phyloP scores from a whole-genome alignment of 2,113 vertebrate species.

The Callaeas wilsoni region DNA sequence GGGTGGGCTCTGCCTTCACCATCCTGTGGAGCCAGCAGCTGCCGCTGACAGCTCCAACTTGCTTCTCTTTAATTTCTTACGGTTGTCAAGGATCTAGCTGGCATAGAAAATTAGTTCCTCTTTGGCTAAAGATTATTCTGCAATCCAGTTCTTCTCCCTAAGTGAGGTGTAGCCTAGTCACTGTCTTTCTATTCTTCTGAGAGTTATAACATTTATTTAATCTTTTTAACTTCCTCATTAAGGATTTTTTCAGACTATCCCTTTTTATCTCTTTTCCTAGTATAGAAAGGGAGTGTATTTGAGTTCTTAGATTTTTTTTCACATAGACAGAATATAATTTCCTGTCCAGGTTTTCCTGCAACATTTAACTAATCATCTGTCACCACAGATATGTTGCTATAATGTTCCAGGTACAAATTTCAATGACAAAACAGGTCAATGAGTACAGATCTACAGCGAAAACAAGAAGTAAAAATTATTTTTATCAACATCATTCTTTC shows the following conservation, averaged over 20 bases:
- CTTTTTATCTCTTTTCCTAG: not conserved
- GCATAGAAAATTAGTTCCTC: not conserved
- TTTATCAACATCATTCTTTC: not conserved
- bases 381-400: not conserved
- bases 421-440: not conserved
- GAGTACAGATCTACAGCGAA: not conserved
- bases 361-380: not conserved
- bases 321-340: not conserved
- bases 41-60: rapidly evolving
- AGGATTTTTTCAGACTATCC: not conserved
- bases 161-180: not conserved
- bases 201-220: not conserved
- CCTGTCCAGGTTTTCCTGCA: not conserved
- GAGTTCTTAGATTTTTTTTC: not conserved
- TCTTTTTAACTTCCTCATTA: not conserved
- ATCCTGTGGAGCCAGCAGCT: not conserved
- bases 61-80: not conserved
- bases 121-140: not conserved
- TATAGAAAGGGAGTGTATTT: not conserved
- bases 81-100: not conserved
- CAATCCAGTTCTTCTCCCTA: not conserved
- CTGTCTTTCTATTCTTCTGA: not conserved
- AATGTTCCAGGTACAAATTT: not conserved
- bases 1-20: rapidly evolving
- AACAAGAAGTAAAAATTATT: not conserved